Evolutionary conservation across 2,113 vertebrate species (phyloP), one percentile per base, ranked within the genome.

Genomic region (Bubo bubo): DNA sequence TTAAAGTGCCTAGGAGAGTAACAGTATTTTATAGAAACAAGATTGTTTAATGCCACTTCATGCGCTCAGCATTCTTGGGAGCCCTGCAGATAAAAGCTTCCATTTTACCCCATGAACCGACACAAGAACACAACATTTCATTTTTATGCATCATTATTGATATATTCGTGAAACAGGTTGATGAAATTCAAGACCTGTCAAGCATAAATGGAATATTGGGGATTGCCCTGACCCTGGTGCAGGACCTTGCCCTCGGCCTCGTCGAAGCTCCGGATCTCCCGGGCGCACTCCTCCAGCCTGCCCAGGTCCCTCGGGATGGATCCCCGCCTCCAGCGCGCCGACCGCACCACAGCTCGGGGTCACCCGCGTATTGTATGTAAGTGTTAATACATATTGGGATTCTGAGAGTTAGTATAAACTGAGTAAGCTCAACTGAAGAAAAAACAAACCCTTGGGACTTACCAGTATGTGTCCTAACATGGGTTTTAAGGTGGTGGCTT

Each of bases 401-500:
- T 81, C 50, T n/a, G 22, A 50, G 24, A 64, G 34, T 52, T 53
- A 32, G 6, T 8, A 66, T 14, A 41, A 80, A 71, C 19, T 16
- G 15, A 68, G 21, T 8, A 66, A 71, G 8, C 15, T 86, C 58
- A 77, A 10, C 16, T 59, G n/a, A 60, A 85, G 12, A 59, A 72
- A 71, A 58, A 93, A 19, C 8, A 75, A 86, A 35, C 7, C 21
- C 59, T 24, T 7, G 23, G 30, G 53, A 96, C 98, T 98, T 97
- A 99, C 99, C 99, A 97, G 99, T 99, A 97, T 99, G 99, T 84
- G 99, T 99, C 91, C 99, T 99, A 96, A 99, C 99, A 11, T 99
- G 99, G 47, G 99, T 99, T 98, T 99, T 99, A 92, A 99, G 98
- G 97, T 99, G 99, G 98, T 99, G 99, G 98, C 99, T 99, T 72